Evolutionary conservation across 2,888 invertebrate species (phyloP).

Genomic region (Oasisia sp.): DNA sequence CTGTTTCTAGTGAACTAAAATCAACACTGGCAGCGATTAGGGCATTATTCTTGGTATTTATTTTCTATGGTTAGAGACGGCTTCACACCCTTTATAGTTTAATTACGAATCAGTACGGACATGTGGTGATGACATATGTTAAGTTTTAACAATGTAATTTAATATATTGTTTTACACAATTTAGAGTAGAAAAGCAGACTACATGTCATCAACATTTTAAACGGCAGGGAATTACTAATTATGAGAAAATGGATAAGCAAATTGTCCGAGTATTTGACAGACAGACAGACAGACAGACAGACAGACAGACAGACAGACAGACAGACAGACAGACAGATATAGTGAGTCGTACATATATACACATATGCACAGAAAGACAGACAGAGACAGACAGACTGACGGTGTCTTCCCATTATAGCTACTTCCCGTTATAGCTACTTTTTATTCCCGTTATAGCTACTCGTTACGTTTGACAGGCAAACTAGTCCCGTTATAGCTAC

Average conservation of each 20-base stretch:
- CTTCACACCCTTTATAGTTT: background rate
- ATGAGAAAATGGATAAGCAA: no score
- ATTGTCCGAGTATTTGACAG: background rate
- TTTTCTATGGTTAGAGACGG: background rate
- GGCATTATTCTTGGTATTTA: background rate
- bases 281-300: background rate
- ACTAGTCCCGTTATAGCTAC: no score
- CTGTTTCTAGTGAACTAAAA: background rate
- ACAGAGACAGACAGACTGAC: no score
- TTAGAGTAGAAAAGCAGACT: background rate
- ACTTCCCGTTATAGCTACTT: no score
- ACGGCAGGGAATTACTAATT: background rate
- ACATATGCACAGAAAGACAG: background rate
- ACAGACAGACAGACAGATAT: background rate
- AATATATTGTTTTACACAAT: background rate
- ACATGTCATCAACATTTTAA: background rate
- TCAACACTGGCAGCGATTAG: background rate
- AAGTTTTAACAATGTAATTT: background rate
- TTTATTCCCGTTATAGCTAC: no score
- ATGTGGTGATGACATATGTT: no score
- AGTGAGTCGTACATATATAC: no score
- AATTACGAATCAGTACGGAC: background rate
- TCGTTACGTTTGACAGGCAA: no score
- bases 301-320: background rate
- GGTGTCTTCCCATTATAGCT: no score